Conservation (phyloP, 2,797 vertebrate genomes). For the Anguilla marmorata region DNA sequence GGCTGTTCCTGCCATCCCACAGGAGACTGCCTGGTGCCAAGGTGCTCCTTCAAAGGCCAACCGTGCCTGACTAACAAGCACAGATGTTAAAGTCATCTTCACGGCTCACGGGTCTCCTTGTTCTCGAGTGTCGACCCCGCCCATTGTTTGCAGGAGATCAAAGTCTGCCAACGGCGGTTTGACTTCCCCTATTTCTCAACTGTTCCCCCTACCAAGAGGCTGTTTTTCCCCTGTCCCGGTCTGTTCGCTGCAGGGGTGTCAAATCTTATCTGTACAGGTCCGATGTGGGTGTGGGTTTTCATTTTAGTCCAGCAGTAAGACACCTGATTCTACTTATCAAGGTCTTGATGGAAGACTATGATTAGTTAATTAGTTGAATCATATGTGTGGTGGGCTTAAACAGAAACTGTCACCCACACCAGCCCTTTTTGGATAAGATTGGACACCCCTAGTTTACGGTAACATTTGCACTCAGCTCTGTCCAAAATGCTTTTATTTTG, state of each 20-base stretch:
- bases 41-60: slow-evolving; percentile 53
- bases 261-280: not conserved
- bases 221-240: not conserved
- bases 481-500: not conserved
- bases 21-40: slow-evolving; percentile 81
- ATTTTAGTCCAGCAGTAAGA: not conserved
- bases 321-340: not conserved
- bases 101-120: not conserved
- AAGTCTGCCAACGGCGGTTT: slow-evolving; percentile 23
- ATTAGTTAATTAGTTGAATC: not conserved
- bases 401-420: not conserved
- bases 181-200: not conserved
- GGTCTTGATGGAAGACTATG: not conserved
- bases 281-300: not conserved
- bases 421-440: not conserved
- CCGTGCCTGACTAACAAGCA: slow-evolving; percentile 14
- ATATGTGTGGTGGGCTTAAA: not conserved
- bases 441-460: not conserved
- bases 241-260: not conserved
- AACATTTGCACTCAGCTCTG: not conserved
- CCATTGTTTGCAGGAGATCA: slow-evolving; percentile 39
- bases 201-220: not conserved
- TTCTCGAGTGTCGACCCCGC: slow-evolving; percentile 13
- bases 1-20: slow-evolving; percentile 66
- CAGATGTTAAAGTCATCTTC: slow-evolving; percentile 39